Percentiles rank a stretch among this genome's conserved stretches.
phyloP scores from a whole-genome alignment of 2,888 invertebrate genomes.

The Thalpophila matura region DNA sequence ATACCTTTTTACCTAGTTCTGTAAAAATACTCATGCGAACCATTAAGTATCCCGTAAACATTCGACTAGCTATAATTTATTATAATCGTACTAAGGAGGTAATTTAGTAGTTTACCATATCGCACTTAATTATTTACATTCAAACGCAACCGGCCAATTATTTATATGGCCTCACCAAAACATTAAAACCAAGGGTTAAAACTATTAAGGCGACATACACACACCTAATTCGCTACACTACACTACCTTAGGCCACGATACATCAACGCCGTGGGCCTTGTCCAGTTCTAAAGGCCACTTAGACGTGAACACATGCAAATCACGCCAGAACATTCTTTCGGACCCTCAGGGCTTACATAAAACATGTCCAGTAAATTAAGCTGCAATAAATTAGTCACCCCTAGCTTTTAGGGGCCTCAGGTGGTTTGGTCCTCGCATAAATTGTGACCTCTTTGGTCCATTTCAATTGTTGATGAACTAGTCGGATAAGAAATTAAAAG shows the following conservation, averaged over 20 bases:
- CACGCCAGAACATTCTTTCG: constrained; percentile 83
- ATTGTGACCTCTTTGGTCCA: constrained; percentile 73
- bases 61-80: too few species aligned
- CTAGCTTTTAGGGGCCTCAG: constrained; percentile 72
- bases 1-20: too few species aligned
- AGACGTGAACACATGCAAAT: constrained; percentile 83
- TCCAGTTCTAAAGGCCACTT: constrained; percentile 70
- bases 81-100: not conserved
- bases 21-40: not conserved
- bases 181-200: constrained; percentile 42
- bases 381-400: constrained; percentile 81
- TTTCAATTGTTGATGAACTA: constrained; percentile 78
- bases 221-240: constrained; percentile 54
- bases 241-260: constrained; percentile 51
- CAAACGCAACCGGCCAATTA: constrained; percentile 27
- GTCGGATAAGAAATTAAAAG: constrained; percentile 57
- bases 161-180: constrained; percentile 26
- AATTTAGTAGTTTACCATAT: not conserved
- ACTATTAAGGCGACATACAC: constrained; percentile 49
- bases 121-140: constrained; percentile 10
- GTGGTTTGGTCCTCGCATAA: constrained; percentile 75
- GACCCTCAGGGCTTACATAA: constrained; percentile 71
- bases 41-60: too few species aligned
- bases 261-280: constrained; percentile 57
- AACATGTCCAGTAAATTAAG: constrained; percentile 81